Conservation (phyloP, 2,888 invertebrate genomes). For the Spialia ferax region DNA sequence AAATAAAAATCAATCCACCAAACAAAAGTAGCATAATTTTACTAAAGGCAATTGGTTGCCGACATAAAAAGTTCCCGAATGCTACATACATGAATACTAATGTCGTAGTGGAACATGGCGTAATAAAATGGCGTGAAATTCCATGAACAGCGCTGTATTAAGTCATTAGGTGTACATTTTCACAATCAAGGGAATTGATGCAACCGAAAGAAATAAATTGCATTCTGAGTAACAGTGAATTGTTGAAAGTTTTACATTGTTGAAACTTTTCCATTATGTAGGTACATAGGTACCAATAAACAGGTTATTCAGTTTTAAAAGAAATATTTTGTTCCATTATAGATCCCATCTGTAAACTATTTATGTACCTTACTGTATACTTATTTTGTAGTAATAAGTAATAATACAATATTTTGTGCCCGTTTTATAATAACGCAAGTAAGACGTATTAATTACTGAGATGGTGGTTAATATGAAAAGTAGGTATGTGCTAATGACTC, state of each 20-base stretch:
- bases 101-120: constrained; percentile 61
- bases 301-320: no score
- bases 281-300: no score
- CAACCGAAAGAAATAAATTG: constrained; percentile 52
- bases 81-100: constrained; percentile 40
- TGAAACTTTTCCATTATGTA: no score
- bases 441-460: background rate
- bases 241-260: background rate
- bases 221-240: constrained; percentile 41
- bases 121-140: constrained; percentile 69
- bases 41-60: background rate
- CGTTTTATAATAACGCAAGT: background rate
- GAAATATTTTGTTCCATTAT: no score
- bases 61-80: background rate
- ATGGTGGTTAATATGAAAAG: background rate
- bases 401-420: background rate
- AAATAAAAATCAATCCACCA: background rate
- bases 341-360: no score
- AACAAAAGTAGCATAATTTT: background rate
- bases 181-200: constrained; percentile 56
- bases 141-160: constrained; percentile 62
- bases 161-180: constrained; percentile 69
- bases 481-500: background rate
- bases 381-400: no score
- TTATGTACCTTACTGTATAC: no score